Percentiles rank a stretch among this genome's conserved stretches.
These are phyloP conservation scores for Formica exsecta DNA, from an alignment of 1,140 invertebrate genomes.

Conservation along the genomic window DNA sequence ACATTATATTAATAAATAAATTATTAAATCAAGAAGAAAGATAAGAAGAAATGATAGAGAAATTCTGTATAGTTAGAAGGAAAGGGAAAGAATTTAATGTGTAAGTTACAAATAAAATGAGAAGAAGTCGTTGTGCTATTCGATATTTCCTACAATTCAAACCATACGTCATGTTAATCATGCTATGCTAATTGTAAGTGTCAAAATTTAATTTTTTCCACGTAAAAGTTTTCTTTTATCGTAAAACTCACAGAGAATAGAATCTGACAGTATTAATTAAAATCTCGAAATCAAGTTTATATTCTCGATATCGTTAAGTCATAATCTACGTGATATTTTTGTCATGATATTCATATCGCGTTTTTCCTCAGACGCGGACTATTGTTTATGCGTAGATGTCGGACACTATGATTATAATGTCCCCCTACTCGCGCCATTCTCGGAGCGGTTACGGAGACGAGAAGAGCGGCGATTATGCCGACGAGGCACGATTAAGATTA, in stretches of 20 bases:
- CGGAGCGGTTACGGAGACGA: constrained; percentile 22
- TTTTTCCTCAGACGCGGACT: not conserved
- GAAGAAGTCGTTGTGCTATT: not conserved
- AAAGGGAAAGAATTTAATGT: not conserved
- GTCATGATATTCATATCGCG: not conserved
- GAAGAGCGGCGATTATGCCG: constrained; percentile 62
- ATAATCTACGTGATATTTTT: not conserved
- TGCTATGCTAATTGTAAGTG: no score
- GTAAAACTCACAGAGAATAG: no score
- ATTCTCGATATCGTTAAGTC: not conserved
- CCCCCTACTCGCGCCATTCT: not conserved
- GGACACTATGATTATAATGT: constrained; percentile 42
- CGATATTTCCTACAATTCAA: not conserved
- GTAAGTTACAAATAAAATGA: not conserved
- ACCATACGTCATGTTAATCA: not conserved
- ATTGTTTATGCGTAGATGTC: constrained; percentile 37
- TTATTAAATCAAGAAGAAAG: not conserved
- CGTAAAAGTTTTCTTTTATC: no score
- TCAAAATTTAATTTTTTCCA: no score
- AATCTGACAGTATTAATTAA: not conserved
- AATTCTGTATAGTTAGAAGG: not conserved
- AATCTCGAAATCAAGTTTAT: constrained; percentile 12
- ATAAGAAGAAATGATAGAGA: not conserved
- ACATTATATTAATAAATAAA: not conserved
- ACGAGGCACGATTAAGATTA: constrained; percentile 74